Percentiles rank a stretch among this genome's conserved stretches.
phyloP scores from a whole-genome alignment of 1,140 invertebrate species.

The Meloidogyne hapla region DNA sequence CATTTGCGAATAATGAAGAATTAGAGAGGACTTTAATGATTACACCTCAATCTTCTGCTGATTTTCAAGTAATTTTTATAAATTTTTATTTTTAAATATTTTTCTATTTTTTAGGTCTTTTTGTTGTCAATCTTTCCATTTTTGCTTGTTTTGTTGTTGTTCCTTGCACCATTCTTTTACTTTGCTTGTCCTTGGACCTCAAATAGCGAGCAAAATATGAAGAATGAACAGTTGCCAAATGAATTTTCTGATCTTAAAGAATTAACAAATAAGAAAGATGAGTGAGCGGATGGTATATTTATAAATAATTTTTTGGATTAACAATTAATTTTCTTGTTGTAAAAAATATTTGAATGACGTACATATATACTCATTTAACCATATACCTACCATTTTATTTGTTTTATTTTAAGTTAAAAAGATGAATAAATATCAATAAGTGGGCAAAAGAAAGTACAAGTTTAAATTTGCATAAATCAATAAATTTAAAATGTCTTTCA shows the following conservation, averaged over 20 bases:
- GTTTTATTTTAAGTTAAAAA: too few relatives aligned
- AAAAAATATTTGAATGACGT: too few relatives aligned
- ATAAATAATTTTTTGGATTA: neutral
- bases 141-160: conserved; percentile 6
- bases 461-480: too few relatives aligned
- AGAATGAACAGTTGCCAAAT: neutral
- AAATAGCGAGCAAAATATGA: neutral
- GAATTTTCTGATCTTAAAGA: neutral
- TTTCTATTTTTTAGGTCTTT: neutral
- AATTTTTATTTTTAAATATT: neutral
- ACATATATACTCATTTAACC: too few relatives aligned
- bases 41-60: neutral
- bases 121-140: conserved; percentile 11
- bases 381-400: too few relatives aligned
- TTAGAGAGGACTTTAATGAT: neutral
- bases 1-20: too few relatives aligned
- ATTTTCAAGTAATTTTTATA: neutral
- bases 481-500: too few relatives aligned
- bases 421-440: too few relatives aligned
- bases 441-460: too few relatives aligned
- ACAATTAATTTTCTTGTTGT: neutral
- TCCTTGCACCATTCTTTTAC: conserved; percentile 12
- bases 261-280: neutral
- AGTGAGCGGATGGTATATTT: neutral
- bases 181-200: neutral